These are phyloP conservation scores for Halcyon malimbica DNA, from an alignment of 2,113 vertebrate species.

Conservation along the genomic window DNA sequence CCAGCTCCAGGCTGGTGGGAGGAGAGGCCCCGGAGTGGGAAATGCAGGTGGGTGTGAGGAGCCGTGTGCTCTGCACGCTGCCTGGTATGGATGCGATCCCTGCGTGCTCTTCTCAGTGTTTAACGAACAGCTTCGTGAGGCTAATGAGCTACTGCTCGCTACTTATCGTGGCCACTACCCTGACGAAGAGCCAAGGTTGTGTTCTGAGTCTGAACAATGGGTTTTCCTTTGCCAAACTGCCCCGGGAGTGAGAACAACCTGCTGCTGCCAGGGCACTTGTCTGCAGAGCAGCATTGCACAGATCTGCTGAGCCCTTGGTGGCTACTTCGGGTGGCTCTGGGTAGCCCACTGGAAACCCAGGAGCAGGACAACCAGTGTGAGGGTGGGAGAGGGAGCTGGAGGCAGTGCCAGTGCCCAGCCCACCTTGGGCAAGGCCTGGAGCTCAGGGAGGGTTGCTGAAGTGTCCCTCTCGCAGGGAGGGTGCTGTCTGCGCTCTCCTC, in stretches of 20 bases:
- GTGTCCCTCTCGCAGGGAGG: rapidly evolving
- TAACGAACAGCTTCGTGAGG: background rate
- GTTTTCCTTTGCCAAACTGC: background rate
- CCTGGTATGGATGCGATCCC: background rate
- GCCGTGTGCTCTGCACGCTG: background rate
- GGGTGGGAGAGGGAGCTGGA: background rate
- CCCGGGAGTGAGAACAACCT: background rate
- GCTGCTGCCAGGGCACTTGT: rapidly evolving
- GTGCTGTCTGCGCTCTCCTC: too few species aligned
- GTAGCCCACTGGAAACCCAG: background rate
- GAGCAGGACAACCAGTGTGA: rapidly evolving
- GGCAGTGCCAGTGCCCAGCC: background rate
- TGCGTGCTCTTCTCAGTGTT: background rate
- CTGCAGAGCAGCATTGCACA: rapidly evolving
- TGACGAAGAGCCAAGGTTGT: background rate
- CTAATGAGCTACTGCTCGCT: background rate
- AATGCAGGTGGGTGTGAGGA: rapidly evolving
- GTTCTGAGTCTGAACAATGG: background rate
- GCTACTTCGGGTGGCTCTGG: background rate
- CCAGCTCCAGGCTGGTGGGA: rapidly evolving
- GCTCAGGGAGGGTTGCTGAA: background rate
- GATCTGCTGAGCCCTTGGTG: background rate
- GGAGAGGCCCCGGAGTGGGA: background rate
- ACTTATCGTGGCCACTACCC: background rate
- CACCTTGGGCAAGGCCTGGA: background rate